Evolutionary conservation across 2,888 invertebrate species (phyloP).

Genomic region (Eilema griseolum): DNA sequence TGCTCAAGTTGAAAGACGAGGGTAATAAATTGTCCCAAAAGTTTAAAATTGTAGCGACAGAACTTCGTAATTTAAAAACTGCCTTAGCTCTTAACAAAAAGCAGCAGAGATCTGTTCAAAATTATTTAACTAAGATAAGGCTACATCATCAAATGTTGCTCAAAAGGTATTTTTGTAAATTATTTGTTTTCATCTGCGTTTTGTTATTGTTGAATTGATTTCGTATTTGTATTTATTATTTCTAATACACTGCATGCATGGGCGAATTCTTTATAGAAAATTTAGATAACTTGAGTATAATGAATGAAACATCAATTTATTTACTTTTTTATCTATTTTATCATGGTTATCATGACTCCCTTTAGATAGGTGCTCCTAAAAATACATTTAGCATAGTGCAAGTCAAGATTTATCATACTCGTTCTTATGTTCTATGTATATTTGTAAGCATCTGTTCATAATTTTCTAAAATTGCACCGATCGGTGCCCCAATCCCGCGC

Average conservation of each 20-base stretch:
- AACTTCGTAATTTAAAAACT: constrained; percentile 76
- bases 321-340: not conserved
- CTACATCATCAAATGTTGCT: constrained; percentile 77
- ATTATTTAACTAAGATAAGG: constrained; percentile 72
- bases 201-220: not conserved
- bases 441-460: not conserved
- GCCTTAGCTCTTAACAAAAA: constrained; percentile 80
- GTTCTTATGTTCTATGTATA: constrained; percentile 14
- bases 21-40: constrained; percentile 74
- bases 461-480: not conserved
- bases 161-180: constrained; percentile 69
- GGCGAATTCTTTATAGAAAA: not conserved
- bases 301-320: not conserved
- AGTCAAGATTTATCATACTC: not conserved
- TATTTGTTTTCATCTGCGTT: not conserved
- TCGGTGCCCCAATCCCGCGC: constrained; percentile 20
- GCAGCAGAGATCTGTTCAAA: constrained; percentile 74
- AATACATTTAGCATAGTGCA: not conserved
- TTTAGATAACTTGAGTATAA: not conserved
- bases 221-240: not conserved
- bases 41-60: constrained; percentile 79
- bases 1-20: constrained; percentile 79
- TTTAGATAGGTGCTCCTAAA: not conserved
- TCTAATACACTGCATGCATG: constrained; percentile 6
- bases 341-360: no score